Conservation (phyloP, 2,113 vertebrate genomes). For the Scortum barcoo region DNA sequence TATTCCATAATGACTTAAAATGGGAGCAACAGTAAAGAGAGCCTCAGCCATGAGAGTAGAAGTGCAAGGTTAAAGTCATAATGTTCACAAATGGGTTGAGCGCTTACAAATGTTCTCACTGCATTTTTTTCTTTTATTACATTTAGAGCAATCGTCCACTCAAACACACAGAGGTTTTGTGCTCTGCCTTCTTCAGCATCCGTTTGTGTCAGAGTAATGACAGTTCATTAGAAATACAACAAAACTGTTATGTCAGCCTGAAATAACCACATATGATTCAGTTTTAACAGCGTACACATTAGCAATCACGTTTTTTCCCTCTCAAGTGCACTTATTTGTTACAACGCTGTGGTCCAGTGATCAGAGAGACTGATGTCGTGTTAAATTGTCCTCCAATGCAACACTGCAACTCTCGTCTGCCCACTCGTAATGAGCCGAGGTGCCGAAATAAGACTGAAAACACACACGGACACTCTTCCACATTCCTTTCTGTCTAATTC, state of each 20-base stretch:
- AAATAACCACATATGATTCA: background rate
- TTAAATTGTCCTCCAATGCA: constrained; percentile 14
- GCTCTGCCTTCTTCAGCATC: background rate
- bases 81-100: background rate
- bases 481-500: constrained; percentile 30
- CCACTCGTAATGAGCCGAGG: constrained; percentile 15
- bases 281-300: background rate
- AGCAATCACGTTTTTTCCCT: background rate
- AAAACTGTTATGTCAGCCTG: background rate
- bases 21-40: background rate
- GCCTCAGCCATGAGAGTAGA: background rate
- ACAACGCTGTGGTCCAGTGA: constrained; percentile 5
- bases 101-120: background rate
- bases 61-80: background rate
- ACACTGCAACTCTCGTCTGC: constrained; percentile 20
- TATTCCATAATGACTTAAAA: background rate
- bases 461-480: constrained; percentile 6
- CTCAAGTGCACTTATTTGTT: background rate
- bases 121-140: background rate
- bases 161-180: background rate
- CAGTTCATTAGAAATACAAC: background rate
- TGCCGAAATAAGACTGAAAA: constrained; percentile 43
- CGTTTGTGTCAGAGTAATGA: background rate
- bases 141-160: background rate
- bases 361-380: constrained; percentile 2